Evolutionary conservation across 2,113 vertebrate genomes (phyloP), one percentile per base, ranked within the genome.

Genomic region (Otus sunia): DNA sequence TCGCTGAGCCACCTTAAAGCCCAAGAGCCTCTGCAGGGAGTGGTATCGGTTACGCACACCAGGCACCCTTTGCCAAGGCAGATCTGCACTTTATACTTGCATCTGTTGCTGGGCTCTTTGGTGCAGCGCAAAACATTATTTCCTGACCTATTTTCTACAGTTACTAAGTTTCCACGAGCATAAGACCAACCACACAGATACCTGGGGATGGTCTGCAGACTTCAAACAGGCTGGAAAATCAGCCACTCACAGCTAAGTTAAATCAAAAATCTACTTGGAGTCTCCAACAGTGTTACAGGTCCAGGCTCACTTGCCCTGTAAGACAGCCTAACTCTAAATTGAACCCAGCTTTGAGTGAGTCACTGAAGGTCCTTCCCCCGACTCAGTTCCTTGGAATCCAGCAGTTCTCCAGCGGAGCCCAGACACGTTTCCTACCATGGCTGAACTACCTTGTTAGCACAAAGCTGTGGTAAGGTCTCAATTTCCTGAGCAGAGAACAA

Each of bases 341-440:
- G n/a, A 80, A 19, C 11, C 50, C 90, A 90, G 75, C 25, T 68
- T 23, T 3, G 21, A 55, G 47, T 25, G 64, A 85, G 26, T 75
- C 93, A 74, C 76, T 9, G 45, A 11, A 79, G 34, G 49, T 21
- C 22, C 30, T 66, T 49, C 20, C 39, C 72, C 50, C 7, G 23
- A 1, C 6, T 49, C 49, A 12, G 9, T 32, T 76, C 32, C 76
- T 19, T 43, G 62, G 88, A 58, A 66, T 49, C 71, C 88, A 64
- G n/a, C 66, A 81, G 76, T 41, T 80, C 55, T 18, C 47, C n/a
- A 45, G 69, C 78, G 59, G 81, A 93, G 67, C 71, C 68, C 85
- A 36, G 41, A 47, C 32, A 29, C 2, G 0, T 12, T 86, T 79
- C 66, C 58, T 82, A 25, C 26, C 2, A 7, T 1, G 19, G 50